These are phyloP conservation scores for Falcaria lacertinaria DNA, from an alignment of 2,888 invertebrate genomes.

Conservation along the genomic window DNA sequence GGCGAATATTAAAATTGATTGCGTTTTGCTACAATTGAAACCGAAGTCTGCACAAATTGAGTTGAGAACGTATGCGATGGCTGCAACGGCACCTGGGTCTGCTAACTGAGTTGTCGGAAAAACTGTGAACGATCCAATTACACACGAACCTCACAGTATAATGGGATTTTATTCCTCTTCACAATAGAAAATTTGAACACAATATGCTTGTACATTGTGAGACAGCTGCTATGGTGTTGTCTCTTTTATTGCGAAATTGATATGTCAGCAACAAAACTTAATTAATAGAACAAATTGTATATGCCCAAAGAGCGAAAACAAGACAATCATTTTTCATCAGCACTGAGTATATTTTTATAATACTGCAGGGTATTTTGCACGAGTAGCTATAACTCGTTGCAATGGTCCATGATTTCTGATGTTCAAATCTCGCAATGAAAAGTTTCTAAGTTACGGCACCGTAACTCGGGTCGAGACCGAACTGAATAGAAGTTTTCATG, in stretches of 20 bases:
- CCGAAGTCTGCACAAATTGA: slow-evolving; percentile 46
- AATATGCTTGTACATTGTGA: no score
- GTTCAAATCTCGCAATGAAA: neutral
- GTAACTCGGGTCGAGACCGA: neutral
- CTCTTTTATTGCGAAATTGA: no score
- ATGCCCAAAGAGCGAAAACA: no score
- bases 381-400: neutral
- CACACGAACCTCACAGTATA: neutral
- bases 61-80: slow-evolving; percentile 30
- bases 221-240: no score
- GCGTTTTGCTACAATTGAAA: slow-evolving; percentile 44
- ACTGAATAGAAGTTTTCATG: neutral
- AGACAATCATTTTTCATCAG: no score
- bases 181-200: no score
- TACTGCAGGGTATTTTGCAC: neutral
- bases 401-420: neutral
- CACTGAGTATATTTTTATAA: no score
- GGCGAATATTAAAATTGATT: slow-evolving; percentile 52
- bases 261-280: no score
- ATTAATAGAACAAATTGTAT: no score
- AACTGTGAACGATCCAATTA: neutral
- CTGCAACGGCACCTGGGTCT: slow-evolving; percentile 27
- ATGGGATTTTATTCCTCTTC: neutral
- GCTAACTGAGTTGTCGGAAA: slow-evolving; percentile 4
- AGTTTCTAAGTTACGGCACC: neutral